Conservation (phyloP, 2,888 invertebrate species). For the Tetheella fluctuosa region DNA sequence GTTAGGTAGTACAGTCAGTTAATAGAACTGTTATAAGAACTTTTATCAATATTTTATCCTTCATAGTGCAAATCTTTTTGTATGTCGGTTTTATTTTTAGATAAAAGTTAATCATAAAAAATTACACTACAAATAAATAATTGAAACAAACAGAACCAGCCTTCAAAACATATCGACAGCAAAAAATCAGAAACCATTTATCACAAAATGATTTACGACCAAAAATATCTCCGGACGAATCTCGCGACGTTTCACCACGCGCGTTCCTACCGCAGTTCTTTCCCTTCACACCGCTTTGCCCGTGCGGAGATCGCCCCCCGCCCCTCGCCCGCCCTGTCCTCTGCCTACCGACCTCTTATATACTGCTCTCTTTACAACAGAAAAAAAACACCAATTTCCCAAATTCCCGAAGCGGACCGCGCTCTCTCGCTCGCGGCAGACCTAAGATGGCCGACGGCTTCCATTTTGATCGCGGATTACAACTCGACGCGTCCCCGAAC, state of each 20-base stretch:
- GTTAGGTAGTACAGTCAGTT: no score
- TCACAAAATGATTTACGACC: conserved; percentile 44
- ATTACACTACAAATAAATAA: background rate
- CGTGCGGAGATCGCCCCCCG: conserved; percentile 75
- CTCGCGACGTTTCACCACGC: conserved; percentile 43
- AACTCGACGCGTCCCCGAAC: conserved; percentile 68
- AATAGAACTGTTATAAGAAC: no score
- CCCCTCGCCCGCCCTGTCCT: conserved; percentile 61
- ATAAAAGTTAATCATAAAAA: no score
- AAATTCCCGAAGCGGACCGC: conserved; percentile 80
- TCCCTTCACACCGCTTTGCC: conserved; percentile 83
- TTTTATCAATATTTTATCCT: no score
- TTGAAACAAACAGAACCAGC: background rate
- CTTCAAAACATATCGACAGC: conserved; percentile 1
- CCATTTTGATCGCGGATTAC: conserved; percentile 84
- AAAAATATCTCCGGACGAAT: conserved; percentile 53
- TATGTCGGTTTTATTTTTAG: no score
- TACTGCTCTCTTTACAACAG: conserved; percentile 84
- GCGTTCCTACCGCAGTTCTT: conserved; percentile 65
- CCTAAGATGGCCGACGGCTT: conserved; percentile 82
- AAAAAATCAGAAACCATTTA: conserved; percentile 11
- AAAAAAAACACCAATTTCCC: conserved; percentile 82
- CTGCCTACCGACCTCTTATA: conserved; percentile 82
- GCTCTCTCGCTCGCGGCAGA: conserved; percentile 79
- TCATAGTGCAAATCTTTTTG: no score